Percentiles rank a stretch among this genome's conserved stretches.
Conservation (phyloP, 2,797 vertebrate species). For the Leptodon cayanensis region DNA sequence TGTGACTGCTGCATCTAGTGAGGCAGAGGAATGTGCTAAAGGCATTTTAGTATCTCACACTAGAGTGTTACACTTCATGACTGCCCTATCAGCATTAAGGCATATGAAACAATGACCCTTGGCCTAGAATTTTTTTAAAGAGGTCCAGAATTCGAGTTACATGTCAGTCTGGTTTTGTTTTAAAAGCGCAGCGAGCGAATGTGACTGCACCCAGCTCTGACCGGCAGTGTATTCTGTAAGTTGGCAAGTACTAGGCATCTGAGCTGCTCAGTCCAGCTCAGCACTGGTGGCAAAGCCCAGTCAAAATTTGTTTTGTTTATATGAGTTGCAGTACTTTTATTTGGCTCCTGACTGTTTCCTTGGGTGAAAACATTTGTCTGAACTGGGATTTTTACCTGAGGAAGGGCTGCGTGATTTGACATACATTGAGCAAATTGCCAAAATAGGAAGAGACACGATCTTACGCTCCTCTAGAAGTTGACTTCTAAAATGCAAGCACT, state of each 20-base stretch:
- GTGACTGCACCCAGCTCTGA: rapidly evolving
- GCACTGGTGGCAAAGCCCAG: not conserved
- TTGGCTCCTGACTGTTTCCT: not conserved
- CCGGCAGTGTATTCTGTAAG: not conserved
- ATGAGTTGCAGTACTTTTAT: not conserved
- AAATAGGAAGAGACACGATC: not conserved
- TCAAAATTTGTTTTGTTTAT: not conserved
- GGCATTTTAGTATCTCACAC: not conserved
- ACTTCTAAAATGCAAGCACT: not conserved
- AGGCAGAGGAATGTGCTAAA: not conserved
- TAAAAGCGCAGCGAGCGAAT: rapidly evolving
- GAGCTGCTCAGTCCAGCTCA: not conserved
- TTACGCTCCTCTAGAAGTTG: not conserved
- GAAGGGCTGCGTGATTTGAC: not conserved
- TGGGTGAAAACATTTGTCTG: not conserved
- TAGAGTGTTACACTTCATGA: not conserved
- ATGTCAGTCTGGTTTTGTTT: not conserved
- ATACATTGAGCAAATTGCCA: not conserved
- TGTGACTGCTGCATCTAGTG: not conserved
- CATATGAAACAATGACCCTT: not conserved
- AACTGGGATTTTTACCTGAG: not conserved
- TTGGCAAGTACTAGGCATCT: not conserved
- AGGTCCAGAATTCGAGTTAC: not conserved
- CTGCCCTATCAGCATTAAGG: not conserved
- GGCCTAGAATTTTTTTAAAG: not conserved